These are phyloP conservation scores for Drosophila silvestris DNA, from an alignment of 2,888 invertebrate genomes.

Conservation along the genomic window DNA sequence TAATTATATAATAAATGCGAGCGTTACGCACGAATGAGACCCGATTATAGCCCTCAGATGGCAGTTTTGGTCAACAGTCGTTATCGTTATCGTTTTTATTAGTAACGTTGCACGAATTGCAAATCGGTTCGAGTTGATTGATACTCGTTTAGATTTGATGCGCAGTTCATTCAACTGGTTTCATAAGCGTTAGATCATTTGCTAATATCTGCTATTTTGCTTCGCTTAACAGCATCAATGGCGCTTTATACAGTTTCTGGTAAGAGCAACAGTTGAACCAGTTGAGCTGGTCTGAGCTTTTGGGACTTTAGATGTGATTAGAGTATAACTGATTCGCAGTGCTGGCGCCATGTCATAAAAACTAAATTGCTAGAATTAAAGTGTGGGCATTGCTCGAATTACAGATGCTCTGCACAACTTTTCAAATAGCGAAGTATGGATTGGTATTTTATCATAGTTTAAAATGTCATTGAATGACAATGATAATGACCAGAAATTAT, in stretches of 20 bases:
- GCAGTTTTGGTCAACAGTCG: constrained; percentile 44
- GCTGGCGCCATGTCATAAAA: constrained; percentile 9
- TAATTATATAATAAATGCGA: constrained; percentile 18
- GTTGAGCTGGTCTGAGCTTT: neutral
- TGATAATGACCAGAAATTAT: neutral
- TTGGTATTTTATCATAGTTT: neutral
- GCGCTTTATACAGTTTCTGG: neutral
- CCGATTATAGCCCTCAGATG: constrained; percentile 40
- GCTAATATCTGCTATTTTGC: constrained; percentile 8
- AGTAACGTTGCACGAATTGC: constrained; percentile 27
- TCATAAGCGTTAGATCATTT: constrained; percentile 8
- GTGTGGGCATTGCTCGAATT: neutral
- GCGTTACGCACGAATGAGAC: constrained; percentile 56
- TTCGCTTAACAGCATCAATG: constrained; percentile 7
- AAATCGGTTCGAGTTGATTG: constrained; percentile 28
- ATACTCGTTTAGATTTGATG: constrained; percentile 12
- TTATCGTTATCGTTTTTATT: constrained; percentile 43
- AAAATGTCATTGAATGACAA: neutral
- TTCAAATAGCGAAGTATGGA: neutral
- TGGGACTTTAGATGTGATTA: neutral
- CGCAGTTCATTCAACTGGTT: constrained; percentile 56
- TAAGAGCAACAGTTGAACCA: constrained; percentile 12
- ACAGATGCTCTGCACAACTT: neutral
- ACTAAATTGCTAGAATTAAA: neutral
- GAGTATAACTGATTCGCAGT: constrained; percentile 1